These are phyloP conservation scores for Sarcophilus harrisii DNA, from an alignment of 2,797 vertebrate species.

Conservation along the genomic window DNA sequence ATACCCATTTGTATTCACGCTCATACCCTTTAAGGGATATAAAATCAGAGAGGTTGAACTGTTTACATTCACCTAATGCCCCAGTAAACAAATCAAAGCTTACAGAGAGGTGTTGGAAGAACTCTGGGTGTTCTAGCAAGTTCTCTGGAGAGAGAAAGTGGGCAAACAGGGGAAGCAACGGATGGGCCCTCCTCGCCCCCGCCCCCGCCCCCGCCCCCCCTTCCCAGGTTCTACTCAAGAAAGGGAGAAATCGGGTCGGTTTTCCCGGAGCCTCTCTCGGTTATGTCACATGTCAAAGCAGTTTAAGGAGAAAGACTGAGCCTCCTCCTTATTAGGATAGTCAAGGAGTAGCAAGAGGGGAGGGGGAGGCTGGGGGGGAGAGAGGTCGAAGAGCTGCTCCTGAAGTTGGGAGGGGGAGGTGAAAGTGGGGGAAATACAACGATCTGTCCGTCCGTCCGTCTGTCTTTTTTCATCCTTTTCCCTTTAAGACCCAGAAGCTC, in stretches of 20 bases:
- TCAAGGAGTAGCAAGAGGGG: neutral
- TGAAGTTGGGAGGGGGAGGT: neutral
- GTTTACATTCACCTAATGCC: constrained; percentile 72
- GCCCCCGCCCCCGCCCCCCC: neutral
- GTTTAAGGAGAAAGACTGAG: neutral
- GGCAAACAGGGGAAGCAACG: neutral
- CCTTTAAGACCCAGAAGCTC: neutral
- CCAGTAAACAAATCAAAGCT: constrained; percentile 65
- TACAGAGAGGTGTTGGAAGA: neutral
- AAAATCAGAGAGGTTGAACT: constrained; percentile 65
- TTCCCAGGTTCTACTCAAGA: neutral
- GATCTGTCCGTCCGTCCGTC: neutral
- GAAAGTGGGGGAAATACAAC: neutral
- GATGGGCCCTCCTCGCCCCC: neutral
- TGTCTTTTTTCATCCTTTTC: neutral
- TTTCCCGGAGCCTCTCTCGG: neutral
- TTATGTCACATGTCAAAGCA: neutral
- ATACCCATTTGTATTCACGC: constrained; percentile 73
- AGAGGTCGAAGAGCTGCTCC: constrained; percentile 9
- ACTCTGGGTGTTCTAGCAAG: neutral
- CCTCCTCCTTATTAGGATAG: neutral
- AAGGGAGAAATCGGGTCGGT: neutral
- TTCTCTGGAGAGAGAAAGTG: neutral
- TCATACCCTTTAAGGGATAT: constrained; percentile 64
- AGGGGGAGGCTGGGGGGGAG: neutral